Evolutionary conservation across 2,888 invertebrate genomes (phyloP).

Genomic region (Crossocerus cetratus): DNA sequence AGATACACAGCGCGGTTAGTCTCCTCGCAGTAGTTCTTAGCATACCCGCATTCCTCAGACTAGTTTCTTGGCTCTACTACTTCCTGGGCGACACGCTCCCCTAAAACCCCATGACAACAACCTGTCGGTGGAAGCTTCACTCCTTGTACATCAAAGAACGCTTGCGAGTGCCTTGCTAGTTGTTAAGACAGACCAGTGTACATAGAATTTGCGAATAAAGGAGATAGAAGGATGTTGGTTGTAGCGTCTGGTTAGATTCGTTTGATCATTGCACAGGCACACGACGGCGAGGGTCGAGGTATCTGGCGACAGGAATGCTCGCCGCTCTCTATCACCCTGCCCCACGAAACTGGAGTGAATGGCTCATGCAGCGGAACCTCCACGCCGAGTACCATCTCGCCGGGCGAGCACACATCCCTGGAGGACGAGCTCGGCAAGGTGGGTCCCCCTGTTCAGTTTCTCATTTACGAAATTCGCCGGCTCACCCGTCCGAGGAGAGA

Average conservation of each 20-base stretch:
- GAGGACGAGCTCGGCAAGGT: conserved; percentile 75
- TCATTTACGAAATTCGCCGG: background rate
- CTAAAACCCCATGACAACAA: background rate
- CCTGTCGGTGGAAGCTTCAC: conserved; percentile 3
- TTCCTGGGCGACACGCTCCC: conserved; percentile 4
- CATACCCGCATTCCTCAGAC: conserved; percentile 42
- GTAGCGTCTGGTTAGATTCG: conserved; percentile 49
- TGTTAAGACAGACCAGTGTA: conserved; percentile 2
- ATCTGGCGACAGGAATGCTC: conserved; percentile 73
- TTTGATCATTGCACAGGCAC: conserved; percentile 56
- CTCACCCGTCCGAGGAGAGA: background rate
- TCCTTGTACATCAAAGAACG: background rate
- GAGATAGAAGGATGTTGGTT: conserved; percentile 11
- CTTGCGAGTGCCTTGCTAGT: background rate
- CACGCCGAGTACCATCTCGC: conserved; percentile 78
- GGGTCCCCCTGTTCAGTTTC: background rate
- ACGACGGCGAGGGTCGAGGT: conserved; percentile 67
- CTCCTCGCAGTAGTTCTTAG: conserved; percentile 50
- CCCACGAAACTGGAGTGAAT: conserved; percentile 67
- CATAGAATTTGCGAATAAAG: conserved; percentile 25
- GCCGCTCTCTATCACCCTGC: conserved; percentile 72
- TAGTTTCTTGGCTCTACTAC: conserved; percentile 22
- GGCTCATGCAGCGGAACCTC: conserved; percentile 75
- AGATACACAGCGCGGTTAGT: conserved; percentile 78
- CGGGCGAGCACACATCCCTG: conserved; percentile 74